phyloP scores from a whole-genome alignment of 2,113 vertebrate genomes.

The Gymnobelideus leadbeateri region DNA sequence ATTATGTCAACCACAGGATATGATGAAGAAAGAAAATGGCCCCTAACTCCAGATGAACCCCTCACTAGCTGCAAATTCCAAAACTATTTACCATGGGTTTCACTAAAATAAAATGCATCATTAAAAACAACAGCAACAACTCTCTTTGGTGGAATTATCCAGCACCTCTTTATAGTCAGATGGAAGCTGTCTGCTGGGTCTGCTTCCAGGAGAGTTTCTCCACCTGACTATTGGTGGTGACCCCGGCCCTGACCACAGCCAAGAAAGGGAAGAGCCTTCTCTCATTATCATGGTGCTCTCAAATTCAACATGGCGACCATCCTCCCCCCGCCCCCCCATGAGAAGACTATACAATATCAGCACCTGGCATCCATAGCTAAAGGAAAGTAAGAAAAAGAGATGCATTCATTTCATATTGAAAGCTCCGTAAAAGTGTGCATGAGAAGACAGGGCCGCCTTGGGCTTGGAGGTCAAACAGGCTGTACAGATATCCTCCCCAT shows the following conservation, averaged over 20 bases:
- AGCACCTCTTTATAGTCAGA: neutral
- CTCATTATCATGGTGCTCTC: neutral
- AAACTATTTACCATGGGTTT: neutral
- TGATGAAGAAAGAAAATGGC: neutral
- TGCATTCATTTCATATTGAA: constrained; percentile 14
- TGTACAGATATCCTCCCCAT: constrained; percentile 19
- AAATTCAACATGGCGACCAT: constrained; percentile 12
- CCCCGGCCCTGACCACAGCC: neutral
- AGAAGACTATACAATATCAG: neutral
- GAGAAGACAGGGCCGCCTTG: neutral
- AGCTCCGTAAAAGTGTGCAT: constrained; percentile 46
- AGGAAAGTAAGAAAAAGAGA: constrained; percentile 28
- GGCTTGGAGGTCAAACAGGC: constrained; percentile 52
- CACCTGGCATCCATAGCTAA: constrained; percentile 16
- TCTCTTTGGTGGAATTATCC: neutral
- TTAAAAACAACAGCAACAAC: neutral
- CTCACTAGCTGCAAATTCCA: neutral
- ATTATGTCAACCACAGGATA: neutral
- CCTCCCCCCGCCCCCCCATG: constrained; percentile 10
- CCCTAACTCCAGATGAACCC: neutral
- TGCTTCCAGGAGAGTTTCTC: constrained; percentile 1
- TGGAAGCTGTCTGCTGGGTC: neutral
- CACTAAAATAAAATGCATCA: neutral
- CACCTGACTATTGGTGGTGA: neutral
- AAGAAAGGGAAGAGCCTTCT: neutral